Conservation (phyloP, 2,113 vertebrate species). For the Glaucomys volans region DNA sequence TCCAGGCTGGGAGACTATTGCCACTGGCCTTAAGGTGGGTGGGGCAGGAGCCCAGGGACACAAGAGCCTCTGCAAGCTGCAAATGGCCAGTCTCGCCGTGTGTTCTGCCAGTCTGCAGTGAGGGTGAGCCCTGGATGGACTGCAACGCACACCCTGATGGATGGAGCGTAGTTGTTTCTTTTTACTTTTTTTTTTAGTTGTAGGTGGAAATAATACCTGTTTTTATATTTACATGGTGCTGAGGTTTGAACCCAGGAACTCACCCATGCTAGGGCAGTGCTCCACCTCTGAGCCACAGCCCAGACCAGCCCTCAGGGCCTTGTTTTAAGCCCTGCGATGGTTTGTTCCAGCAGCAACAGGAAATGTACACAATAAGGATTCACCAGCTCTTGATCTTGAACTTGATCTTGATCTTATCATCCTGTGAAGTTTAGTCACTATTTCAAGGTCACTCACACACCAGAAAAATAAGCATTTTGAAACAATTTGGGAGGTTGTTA, state of each 20-base stretch:
- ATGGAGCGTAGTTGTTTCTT: too few species aligned
- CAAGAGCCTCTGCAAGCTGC: neutral
- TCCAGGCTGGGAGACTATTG: neutral
- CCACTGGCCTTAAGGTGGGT: neutral
- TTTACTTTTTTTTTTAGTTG: too few species aligned
- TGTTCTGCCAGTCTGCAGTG: too few species aligned
- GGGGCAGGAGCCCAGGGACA: neutral
- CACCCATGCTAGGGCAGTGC: too few species aligned
- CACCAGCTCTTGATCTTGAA: neutral
- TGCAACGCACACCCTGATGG: neutral
- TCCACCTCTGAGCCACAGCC: too few species aligned
- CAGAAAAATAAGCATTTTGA: neutral
- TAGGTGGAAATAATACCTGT: too few species aligned
- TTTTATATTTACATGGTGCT: too few species aligned
- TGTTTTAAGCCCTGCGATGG: neutral
- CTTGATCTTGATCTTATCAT: conserved; percentile 18
- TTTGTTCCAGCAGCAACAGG: neutral
- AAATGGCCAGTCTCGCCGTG: neutral
- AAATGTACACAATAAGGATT: neutral
- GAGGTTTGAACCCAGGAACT: too few species aligned
- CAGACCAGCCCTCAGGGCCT: too few species aligned
- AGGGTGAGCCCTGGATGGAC: too few species aligned
- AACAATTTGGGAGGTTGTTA: neutral
- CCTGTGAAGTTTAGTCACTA: neutral
- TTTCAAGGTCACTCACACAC: neutral